Evolutionary conservation across 1,140 invertebrate genomes (phyloP).

Genomic region (Trichonephila clavata): DNA sequence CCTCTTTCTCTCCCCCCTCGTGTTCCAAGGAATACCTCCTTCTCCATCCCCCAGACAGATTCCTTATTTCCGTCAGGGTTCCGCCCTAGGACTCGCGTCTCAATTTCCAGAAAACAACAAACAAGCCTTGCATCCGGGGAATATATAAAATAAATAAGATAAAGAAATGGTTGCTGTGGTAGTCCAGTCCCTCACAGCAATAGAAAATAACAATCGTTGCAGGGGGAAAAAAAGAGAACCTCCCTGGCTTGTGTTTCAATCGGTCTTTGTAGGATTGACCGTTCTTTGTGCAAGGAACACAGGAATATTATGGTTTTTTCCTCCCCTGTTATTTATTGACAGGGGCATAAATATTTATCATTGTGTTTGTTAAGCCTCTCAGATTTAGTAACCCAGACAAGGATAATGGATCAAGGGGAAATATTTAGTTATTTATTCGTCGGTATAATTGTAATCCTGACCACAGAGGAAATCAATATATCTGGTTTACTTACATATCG

Average conservation of each 20-base stretch:
- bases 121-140: neutral
- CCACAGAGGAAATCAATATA: neutral
- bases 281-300: neutral
- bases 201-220: neutral
- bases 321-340: neutral
- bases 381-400: neutral
- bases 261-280: neutral
- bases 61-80: conserved; percentile 26
- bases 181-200: neutral
- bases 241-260: neutral
- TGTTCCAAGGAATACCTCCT: neutral
- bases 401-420: neutral
- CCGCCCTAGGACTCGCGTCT: conserved; percentile 12
- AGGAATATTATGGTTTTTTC: neutral
- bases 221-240: neutral
- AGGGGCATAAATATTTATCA: conserved; percentile 3
- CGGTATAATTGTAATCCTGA: neutral
- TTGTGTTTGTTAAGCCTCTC: neutral
- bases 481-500: too few species aligned
- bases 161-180: neutral
- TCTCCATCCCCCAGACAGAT: neutral
- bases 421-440: neutral
- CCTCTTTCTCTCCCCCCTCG: neutral
- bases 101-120: conserved; percentile 23
- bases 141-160: conserved; percentile 29